These are phyloP conservation scores for Agrochola lota DNA, from an alignment of 2,888 invertebrate species.

Conservation along the genomic window DNA sequence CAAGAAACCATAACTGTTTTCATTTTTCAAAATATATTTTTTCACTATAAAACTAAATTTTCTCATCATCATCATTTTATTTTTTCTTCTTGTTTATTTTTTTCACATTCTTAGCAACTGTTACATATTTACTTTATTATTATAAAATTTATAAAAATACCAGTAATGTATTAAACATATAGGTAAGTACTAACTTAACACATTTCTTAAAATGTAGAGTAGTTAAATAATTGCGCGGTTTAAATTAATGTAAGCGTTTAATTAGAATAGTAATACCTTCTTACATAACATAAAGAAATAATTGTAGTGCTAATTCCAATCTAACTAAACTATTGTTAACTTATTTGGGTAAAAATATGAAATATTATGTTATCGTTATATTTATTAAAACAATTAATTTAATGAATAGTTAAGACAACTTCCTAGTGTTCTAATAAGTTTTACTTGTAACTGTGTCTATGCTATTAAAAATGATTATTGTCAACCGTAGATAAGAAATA, in stretches of 20 bases:
- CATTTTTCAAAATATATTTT: not conserved
- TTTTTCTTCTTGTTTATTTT: not conserved
- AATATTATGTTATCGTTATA: conserved; percentile 48
- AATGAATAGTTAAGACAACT: conserved; percentile 50
- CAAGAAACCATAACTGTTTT: not conserved
- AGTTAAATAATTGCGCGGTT: conserved; percentile 13
- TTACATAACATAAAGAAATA: conserved; percentile 23
- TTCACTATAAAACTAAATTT: not conserved
- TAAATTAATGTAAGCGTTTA: conserved; percentile 34
- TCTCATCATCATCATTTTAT: not conserved
- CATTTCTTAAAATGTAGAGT: conserved; percentile 27
- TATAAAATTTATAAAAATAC: conserved; percentile 12
- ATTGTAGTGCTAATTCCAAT: conserved; percentile 30
- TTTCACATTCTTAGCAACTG: conserved; percentile 1
- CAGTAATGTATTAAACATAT: conserved; percentile 32
- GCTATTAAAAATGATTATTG: conserved; percentile 61
- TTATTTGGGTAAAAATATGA: conserved; percentile 30
- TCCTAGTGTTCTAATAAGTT: conserved; percentile 59
- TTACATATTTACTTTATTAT: conserved; percentile 1
- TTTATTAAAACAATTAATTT: conserved; percentile 42
- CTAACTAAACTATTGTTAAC: conserved; percentile 40
- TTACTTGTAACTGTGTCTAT: conserved; percentile 53
- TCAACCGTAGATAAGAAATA: conserved; percentile 62
- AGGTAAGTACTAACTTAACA: not conserved
- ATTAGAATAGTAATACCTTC: conserved; percentile 25